Percentiles rank a stretch among this genome's conserved stretches.
Evolutionary conservation across 2,113 vertebrate genomes (phyloP).

Genomic region (Opisthocomus hoazin): DNA sequence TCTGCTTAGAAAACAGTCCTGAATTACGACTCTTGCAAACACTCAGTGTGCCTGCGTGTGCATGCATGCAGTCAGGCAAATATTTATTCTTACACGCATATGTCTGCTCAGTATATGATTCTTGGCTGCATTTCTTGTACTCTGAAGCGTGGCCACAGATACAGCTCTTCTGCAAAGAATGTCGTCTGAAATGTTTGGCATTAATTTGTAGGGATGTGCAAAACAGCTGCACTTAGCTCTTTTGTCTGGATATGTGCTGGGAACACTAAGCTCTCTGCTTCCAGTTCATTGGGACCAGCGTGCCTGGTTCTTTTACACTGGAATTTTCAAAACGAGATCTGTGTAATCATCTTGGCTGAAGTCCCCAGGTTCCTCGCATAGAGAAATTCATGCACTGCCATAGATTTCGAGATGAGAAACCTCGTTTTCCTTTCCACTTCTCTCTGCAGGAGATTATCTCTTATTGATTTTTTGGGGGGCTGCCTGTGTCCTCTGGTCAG

Average conservation of each 20-base stretch:
- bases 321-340: not conserved
- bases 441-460: not conserved
- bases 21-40: not conserved
- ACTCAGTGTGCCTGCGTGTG: not conserved
- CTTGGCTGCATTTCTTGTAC: not conserved
- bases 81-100: not conserved
- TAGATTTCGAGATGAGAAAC: not conserved
- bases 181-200: not conserved
- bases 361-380: not conserved
- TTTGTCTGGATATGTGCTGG: not conserved
- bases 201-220: not conserved
- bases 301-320: not conserved
- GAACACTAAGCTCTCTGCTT: not conserved
- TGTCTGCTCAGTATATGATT: not conserved
- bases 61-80: not conserved
- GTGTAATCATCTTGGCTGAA: not conserved
- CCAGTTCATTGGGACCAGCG: not conserved
- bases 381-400: not conserved
- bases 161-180: not conserved
- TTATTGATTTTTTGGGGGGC: not conserved
- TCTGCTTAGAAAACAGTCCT: not conserved
- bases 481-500: not conserved
- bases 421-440: not conserved
- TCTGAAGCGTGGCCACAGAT: not conserved
- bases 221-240: not conserved